phyloP scores from a whole-genome alignment of 2,888 invertebrate species.

The Lasioglossum calceatum region DNA sequence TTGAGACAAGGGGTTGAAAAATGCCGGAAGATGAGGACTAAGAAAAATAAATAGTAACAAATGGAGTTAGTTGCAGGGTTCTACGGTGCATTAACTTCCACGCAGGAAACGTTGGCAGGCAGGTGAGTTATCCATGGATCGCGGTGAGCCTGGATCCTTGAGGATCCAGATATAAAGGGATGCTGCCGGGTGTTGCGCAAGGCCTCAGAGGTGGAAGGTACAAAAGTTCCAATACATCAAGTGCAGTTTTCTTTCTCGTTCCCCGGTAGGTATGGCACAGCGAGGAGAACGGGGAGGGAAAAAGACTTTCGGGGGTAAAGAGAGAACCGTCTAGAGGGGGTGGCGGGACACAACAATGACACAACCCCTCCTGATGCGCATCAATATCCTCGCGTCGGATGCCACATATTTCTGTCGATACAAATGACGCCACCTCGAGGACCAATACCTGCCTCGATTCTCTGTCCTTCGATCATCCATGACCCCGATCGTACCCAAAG shows the following conservation, averaged over 20 bases:
- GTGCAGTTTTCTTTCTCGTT: slow-evolving; percentile 74
- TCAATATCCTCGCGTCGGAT: slow-evolving; percentile 76
- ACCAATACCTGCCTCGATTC: slow-evolving; percentile 69
- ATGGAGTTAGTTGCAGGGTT: not conserved
- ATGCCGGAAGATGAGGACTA: not conserved
- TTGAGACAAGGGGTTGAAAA: not conserved
- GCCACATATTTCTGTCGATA: slow-evolving; percentile 77
- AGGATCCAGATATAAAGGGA: slow-evolving; percentile 73
- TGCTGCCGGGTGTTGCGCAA: slow-evolving; percentile 81
- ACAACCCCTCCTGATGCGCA: slow-evolving; percentile 74
- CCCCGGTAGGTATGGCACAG: slow-evolving; percentile 39
- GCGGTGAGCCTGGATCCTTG: slow-evolving; percentile 59
- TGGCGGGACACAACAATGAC: slow-evolving; percentile 74
- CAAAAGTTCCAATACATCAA: slow-evolving; percentile 82
- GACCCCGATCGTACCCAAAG: slow-evolving; percentile 60
- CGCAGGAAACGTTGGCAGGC: slow-evolving; percentile 43
- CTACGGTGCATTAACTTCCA: slow-evolving; percentile 58
- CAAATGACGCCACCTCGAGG: slow-evolving; percentile 75
- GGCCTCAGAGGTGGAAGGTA: slow-evolving; percentile 71
- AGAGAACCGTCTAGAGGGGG: slow-evolving; percentile 66
- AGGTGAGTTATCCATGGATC: slow-evolving; percentile 72
- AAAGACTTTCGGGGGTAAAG: slow-evolving; percentile 50
- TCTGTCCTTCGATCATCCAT: slow-evolving; percentile 63
- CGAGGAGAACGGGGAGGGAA: slow-evolving; percentile 24
- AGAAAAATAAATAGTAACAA: not conserved